Evolutionary conservation across 92 coral and sea anemone species (phyloP).

Genomic region (Scolanthus callimorphus): DNA sequence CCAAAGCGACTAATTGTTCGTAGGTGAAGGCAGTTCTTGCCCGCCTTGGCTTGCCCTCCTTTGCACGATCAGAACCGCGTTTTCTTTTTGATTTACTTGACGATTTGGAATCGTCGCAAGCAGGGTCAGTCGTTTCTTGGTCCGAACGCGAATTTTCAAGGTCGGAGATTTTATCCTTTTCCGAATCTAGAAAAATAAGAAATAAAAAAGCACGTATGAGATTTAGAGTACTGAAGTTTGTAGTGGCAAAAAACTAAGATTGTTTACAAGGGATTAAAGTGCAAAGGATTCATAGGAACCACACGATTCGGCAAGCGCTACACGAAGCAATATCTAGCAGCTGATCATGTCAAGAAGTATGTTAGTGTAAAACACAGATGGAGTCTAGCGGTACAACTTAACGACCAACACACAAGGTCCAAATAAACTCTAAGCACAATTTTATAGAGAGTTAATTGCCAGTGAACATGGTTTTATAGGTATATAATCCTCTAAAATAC

Average conservation of each 20-base stretch:
- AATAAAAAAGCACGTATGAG: not conserved
- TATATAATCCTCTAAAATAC: constrained; percentile 46
- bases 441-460: constrained; percentile 39
- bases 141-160: constrained; percentile 19
- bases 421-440: constrained; percentile 43
- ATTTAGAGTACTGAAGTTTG: not conserved
- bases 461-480: constrained; percentile 32
- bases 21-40: constrained; percentile 99
- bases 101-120: constrained; percentile 49
- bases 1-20: constrained; percentile 98
- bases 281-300: too few species aligned
- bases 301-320: too few species aligned
- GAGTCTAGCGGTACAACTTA: constrained; percentile 3
- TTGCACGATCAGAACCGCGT: constrained; percentile 80
- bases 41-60: constrained; percentile 96
- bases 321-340: constrained; percentile 12
- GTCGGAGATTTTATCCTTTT: constrained; percentile 32
- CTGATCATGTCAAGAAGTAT: too few species aligned
- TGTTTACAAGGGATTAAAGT: too few species aligned
- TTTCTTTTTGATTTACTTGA: constrained; percentile 78
- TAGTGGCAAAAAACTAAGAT: not conserved
- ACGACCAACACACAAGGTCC: constrained; percentile 10
- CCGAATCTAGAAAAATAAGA: constrained; percentile 19
- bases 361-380: constrained; percentile 19
- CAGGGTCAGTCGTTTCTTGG: constrained; percentile 23